Evolutionary conservation across 2,113 vertebrate species (phyloP).

Genomic region (Platycercus adscitus): DNA sequence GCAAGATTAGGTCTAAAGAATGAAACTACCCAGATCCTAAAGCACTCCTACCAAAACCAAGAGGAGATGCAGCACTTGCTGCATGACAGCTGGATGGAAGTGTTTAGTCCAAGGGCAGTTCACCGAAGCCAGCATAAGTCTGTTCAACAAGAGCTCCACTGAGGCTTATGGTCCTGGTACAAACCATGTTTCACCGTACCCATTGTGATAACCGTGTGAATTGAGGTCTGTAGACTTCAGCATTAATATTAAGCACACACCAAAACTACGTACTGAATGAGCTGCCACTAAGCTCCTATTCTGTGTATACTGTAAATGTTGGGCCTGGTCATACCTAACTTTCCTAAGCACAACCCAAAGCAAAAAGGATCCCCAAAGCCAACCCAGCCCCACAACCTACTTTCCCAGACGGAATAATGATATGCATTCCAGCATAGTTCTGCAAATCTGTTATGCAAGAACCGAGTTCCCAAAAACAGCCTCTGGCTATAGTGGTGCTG

Average conservation of each 20-base stretch:
- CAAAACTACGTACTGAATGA: not conserved
- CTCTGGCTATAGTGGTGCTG: conserved; percentile 3
- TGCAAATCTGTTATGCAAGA: conserved; percentile 22
- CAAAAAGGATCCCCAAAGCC: not conserved
- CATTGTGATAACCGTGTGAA: accelerated
- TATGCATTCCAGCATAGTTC: conserved; percentile 48
- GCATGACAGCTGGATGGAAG: not conserved
- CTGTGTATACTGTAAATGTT: not conserved
- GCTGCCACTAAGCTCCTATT: not conserved
- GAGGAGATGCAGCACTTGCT: not conserved
- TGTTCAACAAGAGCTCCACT: not conserved
- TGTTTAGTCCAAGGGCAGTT: not conserved
- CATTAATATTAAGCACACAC: no score
- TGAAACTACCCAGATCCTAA: not conserved
- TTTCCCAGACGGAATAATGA: conserved; percentile 31
- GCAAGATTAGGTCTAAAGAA: not conserved
- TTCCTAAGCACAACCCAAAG: not conserved
- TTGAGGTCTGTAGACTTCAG: accelerated
- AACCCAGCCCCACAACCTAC: not conserved
- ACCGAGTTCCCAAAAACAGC: conserved; percentile 45
- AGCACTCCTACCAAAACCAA: not conserved
- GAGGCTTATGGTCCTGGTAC: not conserved
- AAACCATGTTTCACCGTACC: accelerated
- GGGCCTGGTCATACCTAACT: not conserved
- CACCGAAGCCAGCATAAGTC: not conserved